Evolutionary conservation across 1,140 invertebrate species (phyloP), one percentile per base, ranked within the genome.

Genomic region (Cyrtorhinus lividipennis): DNA sequence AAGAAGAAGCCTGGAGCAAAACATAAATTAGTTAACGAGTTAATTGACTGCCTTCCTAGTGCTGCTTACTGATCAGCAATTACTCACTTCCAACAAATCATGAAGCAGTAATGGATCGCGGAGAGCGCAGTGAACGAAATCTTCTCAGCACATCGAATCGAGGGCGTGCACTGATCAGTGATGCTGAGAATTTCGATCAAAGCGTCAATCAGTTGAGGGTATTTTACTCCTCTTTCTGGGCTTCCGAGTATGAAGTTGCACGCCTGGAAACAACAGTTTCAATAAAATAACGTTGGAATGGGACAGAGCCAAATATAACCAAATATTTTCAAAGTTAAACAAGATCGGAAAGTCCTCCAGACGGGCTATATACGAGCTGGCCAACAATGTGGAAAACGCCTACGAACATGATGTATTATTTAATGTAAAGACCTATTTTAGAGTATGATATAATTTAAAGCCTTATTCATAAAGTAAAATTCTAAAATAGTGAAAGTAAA

Each of bases 201-300:
- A 0, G 90, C 87, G 69, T 94, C 86, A 62, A 96, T 84, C 12
- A 98, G 73, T 26, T 87, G 72, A 0, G 87, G 84, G 77, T 97
- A 97, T 68, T 92, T 87, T 38, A 96, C 75, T 1, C 58, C 58
- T 74, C 88, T 89, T 71, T 96, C 92, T 0, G 89, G 83, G 1
- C 88, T 91, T 27, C 90, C 90, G 23, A 95, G 74, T 38, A 95
- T 86, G 70, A 95, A 95, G 76, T 92, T 95, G 72, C 90, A 91
- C 1, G 93, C 92, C 74, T 83, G 64, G 62, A 72, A 64, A 57
- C 58, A n/a, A 63, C 58, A 66, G 63, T 56, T 62, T n/a, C n/a
- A n/a, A n/a, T n/a, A 46, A 26, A 65, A 61, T 13, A n/a, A n/a
- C n/a, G n/a, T n/a, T n/a, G n/a, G n/a, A n/a, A n/a, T n/a, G n/a